Base-by-base conservation (phyloP, 2,888 invertebrate species). In the Saturnia japonica region DNA sequence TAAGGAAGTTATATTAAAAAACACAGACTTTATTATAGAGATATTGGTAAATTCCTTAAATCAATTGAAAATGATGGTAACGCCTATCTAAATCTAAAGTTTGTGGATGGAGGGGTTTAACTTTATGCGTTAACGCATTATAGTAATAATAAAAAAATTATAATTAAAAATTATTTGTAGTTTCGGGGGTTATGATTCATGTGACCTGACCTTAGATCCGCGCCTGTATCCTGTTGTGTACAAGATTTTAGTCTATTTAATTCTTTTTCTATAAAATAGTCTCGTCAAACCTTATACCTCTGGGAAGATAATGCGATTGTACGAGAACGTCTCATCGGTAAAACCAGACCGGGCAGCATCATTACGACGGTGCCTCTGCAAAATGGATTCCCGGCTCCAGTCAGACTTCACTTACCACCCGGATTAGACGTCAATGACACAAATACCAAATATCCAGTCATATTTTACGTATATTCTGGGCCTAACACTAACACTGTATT, bases 391-490 rank as follows among this genome's bases (percentile, higher is more conserved):
- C 90, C 91, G 0, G 96, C 96, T 1, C 94, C 94, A 60, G 97
- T 96, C 0, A 94, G 96, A 70, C 85, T 97, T 22, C 88, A 94
- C 71, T 85, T 97, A 69, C 97, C 97, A 0, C 96, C 96, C 0
- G 94, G 95, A 43, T 91, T 97, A 43, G 91, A 96, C 80, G 87
- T 95, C 62, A 92, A 94, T 75, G 94, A 95, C 74, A 85, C 84
- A 9, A 79, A 76, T 1, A 90, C 88, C 1, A 94, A 94, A 71
- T 97, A 97, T 83, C 96, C 97, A 0, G 86, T 97, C 88, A 92
- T 97, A 25, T 96, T 96, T 77, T 94, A 96, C 75, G 97, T 97
- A 86, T 97, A 99, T 86, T 98, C 96, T 0, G 99, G 98, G 0
- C 99, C 99, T 7, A 96, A 97, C 75, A 96, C 97, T 0, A 97